Percentiles rank a stretch among this genome's conserved stretches.
phyloP scores from a whole-genome alignment of 2,888 invertebrate genomes.

The Watsonalla binaria region DNA sequence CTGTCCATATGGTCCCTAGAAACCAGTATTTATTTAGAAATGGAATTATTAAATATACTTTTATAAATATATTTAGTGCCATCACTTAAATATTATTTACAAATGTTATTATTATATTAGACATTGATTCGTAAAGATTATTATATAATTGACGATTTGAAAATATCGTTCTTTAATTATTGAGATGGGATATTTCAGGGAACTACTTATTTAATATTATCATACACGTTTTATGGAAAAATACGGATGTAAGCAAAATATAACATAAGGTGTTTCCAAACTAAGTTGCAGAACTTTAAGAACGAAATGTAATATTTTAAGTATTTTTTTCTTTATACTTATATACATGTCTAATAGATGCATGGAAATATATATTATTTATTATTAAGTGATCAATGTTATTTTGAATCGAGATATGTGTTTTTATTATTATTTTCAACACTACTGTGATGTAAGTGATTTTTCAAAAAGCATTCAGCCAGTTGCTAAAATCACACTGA shows the following conservation, averaged over 20 bases:
- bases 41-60: not conserved
- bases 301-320: too few relatives aligned
- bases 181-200: not conserved
- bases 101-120: not conserved
- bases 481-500: too few relatives aligned
- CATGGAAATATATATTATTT: too few relatives aligned
- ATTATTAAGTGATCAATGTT: too few relatives aligned
- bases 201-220: not conserved
- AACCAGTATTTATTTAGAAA: conserved; percentile 40
- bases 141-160: conserved; percentile 11
- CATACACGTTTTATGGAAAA: not conserved
- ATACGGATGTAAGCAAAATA: not conserved
- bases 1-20: conserved; percentile 60
- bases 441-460: not conserved
- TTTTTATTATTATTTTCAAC: not conserved
- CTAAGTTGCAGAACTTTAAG: too few relatives aligned
- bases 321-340: too few relatives aligned
- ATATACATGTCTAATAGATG: too few relatives aligned
- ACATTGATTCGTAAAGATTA: not conserved
- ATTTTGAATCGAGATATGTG: too few relatives aligned
- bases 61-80: not conserved
- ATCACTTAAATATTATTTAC: conserved; percentile 4
- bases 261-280: too few relatives aligned
- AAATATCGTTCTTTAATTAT: not conserved
- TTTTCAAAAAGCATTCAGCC: too few relatives aligned